These are phyloP conservation scores for Prionace glauca DNA, from an alignment of 2,797 vertebrate genomes.

Conservation along the genomic window DNA sequence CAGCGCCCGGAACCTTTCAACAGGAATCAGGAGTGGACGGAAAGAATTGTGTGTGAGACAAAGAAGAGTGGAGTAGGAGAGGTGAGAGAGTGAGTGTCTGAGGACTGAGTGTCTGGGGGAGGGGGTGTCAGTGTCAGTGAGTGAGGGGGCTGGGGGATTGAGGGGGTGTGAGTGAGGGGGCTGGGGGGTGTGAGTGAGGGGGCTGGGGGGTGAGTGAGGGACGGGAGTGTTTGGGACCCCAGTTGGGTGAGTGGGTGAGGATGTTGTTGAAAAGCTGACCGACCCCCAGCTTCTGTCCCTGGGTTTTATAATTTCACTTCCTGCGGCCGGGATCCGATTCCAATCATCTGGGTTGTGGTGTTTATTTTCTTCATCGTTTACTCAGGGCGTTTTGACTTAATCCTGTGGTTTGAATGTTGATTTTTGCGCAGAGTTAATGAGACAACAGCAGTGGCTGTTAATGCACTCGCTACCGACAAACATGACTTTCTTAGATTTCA, in stretches of 20 bases:
- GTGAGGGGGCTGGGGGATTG: background rate
- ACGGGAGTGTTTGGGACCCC: background rate
- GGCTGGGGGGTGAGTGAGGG: background rate
- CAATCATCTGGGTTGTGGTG: background rate
- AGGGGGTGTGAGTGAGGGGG: no score
- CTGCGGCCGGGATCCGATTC: background rate
- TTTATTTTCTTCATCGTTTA: background rate
- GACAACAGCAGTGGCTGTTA: background rate
- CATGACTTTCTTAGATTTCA: background rate
- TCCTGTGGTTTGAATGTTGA: background rate
- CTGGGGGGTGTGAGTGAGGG: background rate
- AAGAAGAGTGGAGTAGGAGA: background rate
- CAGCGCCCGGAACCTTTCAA: background rate
- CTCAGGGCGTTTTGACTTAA: background rate
- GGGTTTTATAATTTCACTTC: background rate
- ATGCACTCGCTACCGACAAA: background rate
- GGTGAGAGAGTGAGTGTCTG: background rate
- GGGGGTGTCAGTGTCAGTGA: no score
- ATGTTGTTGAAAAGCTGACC: background rate
- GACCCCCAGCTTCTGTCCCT: background rate
- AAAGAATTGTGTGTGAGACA: conserved; percentile 26
- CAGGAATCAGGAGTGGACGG: background rate
- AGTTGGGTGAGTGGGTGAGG: background rate
- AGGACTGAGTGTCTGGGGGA: background rate
- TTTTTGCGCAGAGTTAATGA: background rate